A percentile compares a stretch with the other conserved stretches of the same genome.
These are phyloP conservation scores for Danaus chrysippus DNA, from an alignment of 2,888 invertebrate genomes.

Conservation along the genomic window DNA sequence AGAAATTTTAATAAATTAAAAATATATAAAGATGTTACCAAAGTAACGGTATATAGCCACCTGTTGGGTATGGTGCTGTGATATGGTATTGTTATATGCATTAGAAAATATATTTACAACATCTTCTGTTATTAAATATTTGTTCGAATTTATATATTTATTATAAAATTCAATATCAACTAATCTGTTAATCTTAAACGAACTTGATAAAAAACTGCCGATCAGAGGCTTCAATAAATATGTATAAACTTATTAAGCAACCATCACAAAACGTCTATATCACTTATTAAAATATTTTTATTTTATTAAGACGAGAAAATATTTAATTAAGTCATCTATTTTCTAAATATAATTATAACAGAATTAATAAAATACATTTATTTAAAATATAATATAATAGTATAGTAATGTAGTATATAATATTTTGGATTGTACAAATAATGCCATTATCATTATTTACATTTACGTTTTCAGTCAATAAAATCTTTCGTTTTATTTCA, in stretches of 20 bases:
- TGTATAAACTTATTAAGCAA: too few relatives aligned
- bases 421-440: too few relatives aligned
- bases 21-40: conserved; percentile 44
- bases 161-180: conserved; percentile 11
- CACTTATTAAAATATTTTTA: neutral
- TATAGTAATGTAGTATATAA: too few relatives aligned
- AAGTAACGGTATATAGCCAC: conserved; percentile 50
- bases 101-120: conserved; percentile 44
- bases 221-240: conserved; percentile 15
- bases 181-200: neutral
- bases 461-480: too few relatives aligned
- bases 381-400: too few relatives aligned
- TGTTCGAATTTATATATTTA: conserved; percentile 9
- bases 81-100: conserved; percentile 61
- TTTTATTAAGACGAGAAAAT: too few relatives aligned
- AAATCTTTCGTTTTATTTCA: too few relatives aligned
- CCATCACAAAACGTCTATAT: neutral
- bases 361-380: too few relatives aligned
- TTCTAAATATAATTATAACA: too few relatives aligned
- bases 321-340: too few relatives aligned
- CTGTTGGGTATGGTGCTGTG: conserved; percentile 61
- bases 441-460: too few relatives aligned
- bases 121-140: conserved; percentile 34
- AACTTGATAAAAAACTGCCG: conserved; percentile 25
- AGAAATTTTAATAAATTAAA: conserved; percentile 39